A percentile compares a stretch with the other conserved stretches of the same genome.
phyloP scores from a whole-genome alignment of 1,140 invertebrate species.

The Aleiodes sp. region DNA sequence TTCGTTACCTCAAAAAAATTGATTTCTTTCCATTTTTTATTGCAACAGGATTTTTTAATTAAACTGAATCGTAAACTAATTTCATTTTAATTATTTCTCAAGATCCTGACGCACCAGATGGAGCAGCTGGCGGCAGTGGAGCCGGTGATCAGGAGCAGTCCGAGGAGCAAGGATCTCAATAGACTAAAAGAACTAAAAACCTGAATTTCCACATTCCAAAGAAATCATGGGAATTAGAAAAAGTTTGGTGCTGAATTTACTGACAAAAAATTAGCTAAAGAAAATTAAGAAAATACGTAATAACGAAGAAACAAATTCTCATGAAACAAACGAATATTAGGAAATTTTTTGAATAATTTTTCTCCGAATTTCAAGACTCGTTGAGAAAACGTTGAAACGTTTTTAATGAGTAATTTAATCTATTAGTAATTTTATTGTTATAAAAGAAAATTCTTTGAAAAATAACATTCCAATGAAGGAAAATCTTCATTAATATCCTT shows the following conservation, averaged over 20 bases:
- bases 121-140: constrained; percentile 46
- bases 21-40: too few species aligned
- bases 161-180: constrained; percentile 41
- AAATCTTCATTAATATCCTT: neutral
- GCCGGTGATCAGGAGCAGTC: constrained; percentile 45
- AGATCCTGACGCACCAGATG: constrained; percentile 52
- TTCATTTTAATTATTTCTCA: neutral
- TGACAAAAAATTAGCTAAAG: neutral
- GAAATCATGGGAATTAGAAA: neutral
- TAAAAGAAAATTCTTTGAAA: neutral
- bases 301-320: neutral
- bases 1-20: too few species aligned
- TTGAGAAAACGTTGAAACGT: neutral
- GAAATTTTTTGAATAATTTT: constrained; percentile 8
- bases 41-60: too few species aligned
- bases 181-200: constrained; percentile 22
- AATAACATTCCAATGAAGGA: neutral
- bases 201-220: neutral
- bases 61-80: too few species aligned
- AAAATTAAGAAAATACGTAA: neutral
- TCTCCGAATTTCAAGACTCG: too few species aligned
- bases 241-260: neutral
- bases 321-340: neutral
- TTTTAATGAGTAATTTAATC: neutral
- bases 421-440: neutral